Conservation (phyloP, 2,797 vertebrate species). For the Ptychadena robeensis region DNA sequence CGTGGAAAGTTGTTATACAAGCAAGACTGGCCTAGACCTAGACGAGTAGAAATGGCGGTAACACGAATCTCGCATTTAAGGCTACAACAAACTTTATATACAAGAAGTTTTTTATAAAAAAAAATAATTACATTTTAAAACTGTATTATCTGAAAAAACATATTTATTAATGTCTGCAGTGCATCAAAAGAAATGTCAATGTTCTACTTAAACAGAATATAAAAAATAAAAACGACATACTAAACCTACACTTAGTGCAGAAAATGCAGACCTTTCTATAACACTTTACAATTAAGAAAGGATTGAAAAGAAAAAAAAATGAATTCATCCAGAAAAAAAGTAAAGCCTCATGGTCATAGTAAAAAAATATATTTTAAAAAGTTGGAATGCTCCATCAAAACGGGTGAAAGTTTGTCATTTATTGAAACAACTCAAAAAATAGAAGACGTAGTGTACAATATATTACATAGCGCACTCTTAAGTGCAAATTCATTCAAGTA, state of each 20-base stretch:
- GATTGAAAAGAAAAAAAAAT: conserved; percentile 1
- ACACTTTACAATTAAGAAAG: conserved; percentile 27
- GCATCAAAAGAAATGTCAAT: conserved; percentile 43
- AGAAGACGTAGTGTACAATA: conserved; percentile 89
- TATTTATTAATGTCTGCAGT: conserved; percentile 47
- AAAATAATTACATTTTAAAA: conserved; percentile 40
- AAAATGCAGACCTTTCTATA: conserved; percentile 36
- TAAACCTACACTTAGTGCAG: conserved; percentile 58
- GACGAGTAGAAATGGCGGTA: not conserved
- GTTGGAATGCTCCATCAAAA: conserved; percentile 66
- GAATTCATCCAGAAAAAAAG: conserved; percentile 16
- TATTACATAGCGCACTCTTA: conserved; percentile 82
- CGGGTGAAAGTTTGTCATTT: conserved; percentile 85
- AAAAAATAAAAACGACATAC: conserved; percentile 41
- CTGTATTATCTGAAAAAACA: conserved; percentile 10
- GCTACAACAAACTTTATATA: not conserved
- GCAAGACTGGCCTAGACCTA: not conserved
- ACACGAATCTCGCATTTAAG: not conserved
- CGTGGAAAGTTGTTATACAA: not conserved
- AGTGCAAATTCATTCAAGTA: conserved; percentile 87
- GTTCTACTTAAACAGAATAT: conserved; percentile 52
- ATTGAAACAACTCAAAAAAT: conserved; percentile 89
- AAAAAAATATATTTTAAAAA: conserved; percentile 62
- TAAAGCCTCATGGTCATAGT: conserved; percentile 45
- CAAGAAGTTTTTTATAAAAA: not conserved